These are phyloP conservation scores for Myiagra hebetior DNA, from an alignment of 2,113 vertebrate genomes.

Conservation along the genomic window DNA sequence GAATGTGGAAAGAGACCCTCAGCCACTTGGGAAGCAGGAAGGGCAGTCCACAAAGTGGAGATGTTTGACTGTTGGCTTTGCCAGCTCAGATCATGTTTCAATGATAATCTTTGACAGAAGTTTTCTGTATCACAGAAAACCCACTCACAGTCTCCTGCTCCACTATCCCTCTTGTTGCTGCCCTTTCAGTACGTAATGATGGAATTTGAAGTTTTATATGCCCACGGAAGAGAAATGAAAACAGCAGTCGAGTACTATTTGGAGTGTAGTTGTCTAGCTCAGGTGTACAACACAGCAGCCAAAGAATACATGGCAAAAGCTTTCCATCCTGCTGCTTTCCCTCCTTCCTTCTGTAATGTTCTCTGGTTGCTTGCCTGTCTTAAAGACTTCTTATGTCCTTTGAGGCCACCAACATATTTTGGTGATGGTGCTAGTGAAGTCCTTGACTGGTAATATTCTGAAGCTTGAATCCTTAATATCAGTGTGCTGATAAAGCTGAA, in stretches of 20 bases:
- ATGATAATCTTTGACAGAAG: neutral
- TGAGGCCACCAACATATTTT: neutral
- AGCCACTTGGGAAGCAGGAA: neutral
- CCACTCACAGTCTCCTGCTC: neutral
- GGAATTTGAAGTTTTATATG: neutral
- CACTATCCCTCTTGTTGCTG: neutral
- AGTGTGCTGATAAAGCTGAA: neutral
- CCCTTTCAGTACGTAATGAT: neutral
- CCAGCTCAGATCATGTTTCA: neutral
- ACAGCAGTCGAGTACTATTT: neutral
- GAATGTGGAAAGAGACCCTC: neutral
- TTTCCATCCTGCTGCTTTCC: neutral
- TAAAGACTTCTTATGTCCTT: neutral
- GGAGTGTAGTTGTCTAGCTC: neutral
- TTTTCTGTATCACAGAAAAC: neutral
- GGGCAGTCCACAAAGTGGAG: neutral
- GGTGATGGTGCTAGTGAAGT: neutral
- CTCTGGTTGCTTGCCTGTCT: neutral
- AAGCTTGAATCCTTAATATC: neutral
- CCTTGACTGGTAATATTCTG: neutral
- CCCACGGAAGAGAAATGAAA: neutral
- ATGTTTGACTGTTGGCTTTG: neutral
- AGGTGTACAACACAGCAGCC: neutral
- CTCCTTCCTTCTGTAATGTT: neutral
- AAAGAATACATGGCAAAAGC: neutral